Conservation (phyloP, 2,797 vertebrate species). For the Graptemys geographica region DNA sequence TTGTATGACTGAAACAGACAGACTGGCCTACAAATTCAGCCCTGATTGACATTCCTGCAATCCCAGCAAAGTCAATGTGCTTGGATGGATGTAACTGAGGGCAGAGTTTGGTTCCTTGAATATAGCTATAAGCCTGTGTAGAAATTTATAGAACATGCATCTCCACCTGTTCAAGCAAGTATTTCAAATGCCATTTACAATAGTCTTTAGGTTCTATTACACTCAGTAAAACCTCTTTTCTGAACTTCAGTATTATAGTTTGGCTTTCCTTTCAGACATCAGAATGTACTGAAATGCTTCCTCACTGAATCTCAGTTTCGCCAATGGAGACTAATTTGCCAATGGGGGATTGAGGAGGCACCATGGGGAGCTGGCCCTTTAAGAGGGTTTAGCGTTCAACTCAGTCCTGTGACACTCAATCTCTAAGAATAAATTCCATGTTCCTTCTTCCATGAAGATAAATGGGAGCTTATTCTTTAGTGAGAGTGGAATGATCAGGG, state of each 20-base stretch:
- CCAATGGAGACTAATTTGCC: background rate
- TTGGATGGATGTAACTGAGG: background rate
- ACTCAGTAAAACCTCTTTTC: background rate
- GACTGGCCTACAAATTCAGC: background rate
- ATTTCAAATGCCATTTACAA: background rate
- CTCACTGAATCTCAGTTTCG: background rate
- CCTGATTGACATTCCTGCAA: background rate
- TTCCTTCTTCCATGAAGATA: background rate
- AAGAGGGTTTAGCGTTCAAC: background rate
- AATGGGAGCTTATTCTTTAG: background rate
- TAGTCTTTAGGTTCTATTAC: background rate
- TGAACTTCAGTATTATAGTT: background rate
- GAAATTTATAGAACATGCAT: accelerated
- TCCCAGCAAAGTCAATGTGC: background rate
- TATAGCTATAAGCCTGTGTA: background rate
- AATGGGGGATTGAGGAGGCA: background rate
- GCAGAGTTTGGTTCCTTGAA: background rate
- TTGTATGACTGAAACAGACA: background rate
- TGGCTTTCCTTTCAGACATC: background rate
- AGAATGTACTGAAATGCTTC: background rate
- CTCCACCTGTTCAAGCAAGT: background rate
- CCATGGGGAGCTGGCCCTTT: background rate
- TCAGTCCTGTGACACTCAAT: background rate
- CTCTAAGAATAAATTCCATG: background rate
- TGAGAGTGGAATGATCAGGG: background rate